These are phyloP conservation scores for Erethizon dorsatum DNA, from an alignment of 2,797 vertebrate species.

Conservation along the genomic window DNA sequence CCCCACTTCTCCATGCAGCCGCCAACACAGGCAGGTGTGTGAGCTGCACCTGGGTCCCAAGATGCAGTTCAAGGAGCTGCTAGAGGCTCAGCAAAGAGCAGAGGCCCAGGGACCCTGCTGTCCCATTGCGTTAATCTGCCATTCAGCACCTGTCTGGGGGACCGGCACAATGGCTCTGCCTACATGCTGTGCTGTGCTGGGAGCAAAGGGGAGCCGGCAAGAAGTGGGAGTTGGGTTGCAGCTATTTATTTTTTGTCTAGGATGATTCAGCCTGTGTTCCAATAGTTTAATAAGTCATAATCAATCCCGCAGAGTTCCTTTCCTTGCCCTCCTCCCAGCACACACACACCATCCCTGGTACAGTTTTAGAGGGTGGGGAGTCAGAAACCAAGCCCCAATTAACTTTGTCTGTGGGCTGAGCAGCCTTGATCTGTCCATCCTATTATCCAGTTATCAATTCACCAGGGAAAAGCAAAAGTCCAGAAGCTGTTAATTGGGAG, in stretches of 20 bases:
- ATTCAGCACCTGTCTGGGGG: neutral
- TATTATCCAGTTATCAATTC: neutral
- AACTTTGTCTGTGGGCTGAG: neutral
- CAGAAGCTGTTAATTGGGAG: neutral
- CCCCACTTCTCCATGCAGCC: fast-evolving
- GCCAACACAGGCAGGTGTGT: neutral
- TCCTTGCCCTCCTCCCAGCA: neutral
- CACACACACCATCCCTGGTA: neutral
- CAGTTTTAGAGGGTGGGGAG: neutral
- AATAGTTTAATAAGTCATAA: slow-evolving; percentile 78
- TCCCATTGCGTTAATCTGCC: neutral
- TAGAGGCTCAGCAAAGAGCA: neutral
- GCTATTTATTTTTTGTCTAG: slow-evolving; percentile 66
- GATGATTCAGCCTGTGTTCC: slow-evolving; percentile 78
- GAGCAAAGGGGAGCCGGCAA: neutral
- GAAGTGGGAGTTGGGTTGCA: slow-evolving; percentile 31
- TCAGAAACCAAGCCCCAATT: neutral
- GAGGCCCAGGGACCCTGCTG: neutral
- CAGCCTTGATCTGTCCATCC: neutral
- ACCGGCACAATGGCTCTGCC: neutral
- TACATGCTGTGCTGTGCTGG: neutral
- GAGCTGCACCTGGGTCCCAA: neutral
- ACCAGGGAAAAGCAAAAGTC: neutral
- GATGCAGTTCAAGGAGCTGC: neutral
- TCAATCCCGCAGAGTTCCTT: slow-evolving; percentile 33